phyloP scores from a whole-genome alignment of 1,140 invertebrate genomes.

The Saccostrea echinata region DNA sequence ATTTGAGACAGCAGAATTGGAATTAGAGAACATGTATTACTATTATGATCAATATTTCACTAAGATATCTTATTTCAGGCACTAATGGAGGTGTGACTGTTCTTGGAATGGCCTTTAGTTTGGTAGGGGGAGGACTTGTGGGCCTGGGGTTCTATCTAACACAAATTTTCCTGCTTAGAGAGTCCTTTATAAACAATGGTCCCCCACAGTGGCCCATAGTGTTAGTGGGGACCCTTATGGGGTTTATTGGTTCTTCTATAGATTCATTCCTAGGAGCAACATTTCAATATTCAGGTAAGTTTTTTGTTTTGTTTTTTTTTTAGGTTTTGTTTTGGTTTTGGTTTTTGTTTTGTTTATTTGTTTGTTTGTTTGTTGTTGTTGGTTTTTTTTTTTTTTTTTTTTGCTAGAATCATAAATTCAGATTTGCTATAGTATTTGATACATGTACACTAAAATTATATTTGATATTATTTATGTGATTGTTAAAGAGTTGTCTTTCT shows the following conservation, averaged over 20 bases:
- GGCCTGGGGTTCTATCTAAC: constrained; percentile 88
- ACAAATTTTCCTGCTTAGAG: constrained; percentile 85
- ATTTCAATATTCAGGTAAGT: constrained; percentile 90
- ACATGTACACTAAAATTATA: background rate
- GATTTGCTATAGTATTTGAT: too few relatives aligned
- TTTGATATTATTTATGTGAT: background rate
- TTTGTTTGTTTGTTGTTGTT: too few relatives aligned
- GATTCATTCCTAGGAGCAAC: constrained; percentile 93
- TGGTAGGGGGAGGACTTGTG: constrained; percentile 87
- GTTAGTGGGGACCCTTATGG: constrained; percentile 85
- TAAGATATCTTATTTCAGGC: constrained; percentile 81
- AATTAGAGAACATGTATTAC: background rate
- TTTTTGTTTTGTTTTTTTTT: too few relatives aligned
- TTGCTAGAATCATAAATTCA: too few relatives aligned
- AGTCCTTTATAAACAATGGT: constrained; percentile 72
- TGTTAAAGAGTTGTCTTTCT: constrained; percentile 2
- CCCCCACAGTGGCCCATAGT: constrained; percentile 92
- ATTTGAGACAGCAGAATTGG: too few relatives aligned
- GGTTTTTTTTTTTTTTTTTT: too few relatives aligned
- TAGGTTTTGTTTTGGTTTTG: too few relatives aligned
- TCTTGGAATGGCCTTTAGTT: constrained; percentile 87
- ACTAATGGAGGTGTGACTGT: constrained; percentile 91
- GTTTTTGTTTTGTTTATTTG: too few relatives aligned
- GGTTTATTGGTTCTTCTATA: constrained; percentile 89
- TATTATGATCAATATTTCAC: background rate